Conservation (phyloP, 2,888 invertebrate genomes). For the Drosophila barbarae region DNA sequence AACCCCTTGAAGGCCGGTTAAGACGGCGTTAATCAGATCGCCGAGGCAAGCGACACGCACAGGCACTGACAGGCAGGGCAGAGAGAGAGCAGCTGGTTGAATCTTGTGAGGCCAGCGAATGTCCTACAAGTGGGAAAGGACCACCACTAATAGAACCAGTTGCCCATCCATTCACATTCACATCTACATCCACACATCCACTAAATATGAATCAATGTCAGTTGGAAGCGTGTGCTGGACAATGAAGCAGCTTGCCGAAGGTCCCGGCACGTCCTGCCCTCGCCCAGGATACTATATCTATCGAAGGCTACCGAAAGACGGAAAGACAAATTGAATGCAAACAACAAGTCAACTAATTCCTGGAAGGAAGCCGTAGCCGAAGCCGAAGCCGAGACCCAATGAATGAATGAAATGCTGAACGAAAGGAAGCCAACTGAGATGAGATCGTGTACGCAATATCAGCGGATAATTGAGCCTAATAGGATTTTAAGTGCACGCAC, state of each 20-base stretch:
- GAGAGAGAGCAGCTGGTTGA: conserved; percentile 26
- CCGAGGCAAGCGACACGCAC: conserved; percentile 63
- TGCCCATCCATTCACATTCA: conserved; percentile 16
- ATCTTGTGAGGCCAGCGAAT: conserved; percentile 11
- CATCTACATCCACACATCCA: conserved; percentile 30
- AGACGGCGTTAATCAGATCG: conserved; percentile 65
- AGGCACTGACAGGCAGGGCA: conserved; percentile 12
- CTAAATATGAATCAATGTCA: conserved; percentile 78
- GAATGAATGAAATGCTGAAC: conserved; percentile 33
- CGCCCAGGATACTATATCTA: conserved; percentile 45
- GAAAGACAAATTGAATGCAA: conserved; percentile 73
- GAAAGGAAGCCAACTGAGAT: conserved; percentile 45
- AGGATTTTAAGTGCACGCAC: conserved; percentile 78
- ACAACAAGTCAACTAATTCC: conserved; percentile 68
- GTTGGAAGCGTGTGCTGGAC: conserved; percentile 66
- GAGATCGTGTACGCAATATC: conserved; percentile 73
- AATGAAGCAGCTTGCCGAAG: conserved; percentile 66
- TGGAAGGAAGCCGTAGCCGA: conserved; percentile 44
- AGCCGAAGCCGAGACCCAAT: conserved; percentile 2
- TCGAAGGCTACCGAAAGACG: conserved; percentile 57
- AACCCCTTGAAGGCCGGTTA: conserved; percentile 62
- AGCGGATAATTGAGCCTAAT: conserved; percentile 78
- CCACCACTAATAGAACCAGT: conserved; percentile 20
- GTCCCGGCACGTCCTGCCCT: conserved; percentile 54
- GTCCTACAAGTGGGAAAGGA: conserved; percentile 37